A percentile compares a stretch with the other conserved stretches of the same genome.
Conservation (phyloP, 2,113 vertebrate genomes). For the Tragelaphus imberbis region DNA sequence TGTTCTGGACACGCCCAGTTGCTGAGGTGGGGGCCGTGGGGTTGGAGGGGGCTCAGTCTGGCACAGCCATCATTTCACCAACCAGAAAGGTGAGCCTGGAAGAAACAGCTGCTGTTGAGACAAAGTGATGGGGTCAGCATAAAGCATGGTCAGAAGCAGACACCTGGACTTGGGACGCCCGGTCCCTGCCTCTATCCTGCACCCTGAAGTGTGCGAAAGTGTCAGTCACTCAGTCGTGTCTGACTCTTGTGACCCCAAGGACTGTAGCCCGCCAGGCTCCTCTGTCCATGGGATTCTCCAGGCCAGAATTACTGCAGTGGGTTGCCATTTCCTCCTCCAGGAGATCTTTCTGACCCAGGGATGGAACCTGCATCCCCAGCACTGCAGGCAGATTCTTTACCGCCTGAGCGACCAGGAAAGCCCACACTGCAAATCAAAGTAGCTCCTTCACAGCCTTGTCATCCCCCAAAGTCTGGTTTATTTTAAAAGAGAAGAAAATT, state of each 20-base stretch:
- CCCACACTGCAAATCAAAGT: background rate
- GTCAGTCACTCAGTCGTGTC: background rate
- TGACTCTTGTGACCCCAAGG: background rate
- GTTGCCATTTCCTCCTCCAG: background rate
- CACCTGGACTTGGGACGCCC: background rate
- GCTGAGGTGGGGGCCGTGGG: background rate
- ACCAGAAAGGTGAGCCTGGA: background rate
- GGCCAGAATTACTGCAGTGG: background rate
- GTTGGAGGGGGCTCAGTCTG: background rate
- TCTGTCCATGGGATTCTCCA: background rate
- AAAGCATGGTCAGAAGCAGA: background rate
- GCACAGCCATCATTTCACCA: background rate
- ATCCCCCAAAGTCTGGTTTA: background rate
- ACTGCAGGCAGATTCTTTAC: background rate
- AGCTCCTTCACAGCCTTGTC: background rate
- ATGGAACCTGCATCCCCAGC: background rate
- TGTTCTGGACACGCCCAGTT: accelerated
- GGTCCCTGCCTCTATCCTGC: background rate
- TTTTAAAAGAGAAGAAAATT: background rate
- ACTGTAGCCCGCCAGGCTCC: background rate
- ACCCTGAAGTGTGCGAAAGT: background rate
- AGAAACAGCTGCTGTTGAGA: background rate
- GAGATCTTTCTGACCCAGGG: background rate
- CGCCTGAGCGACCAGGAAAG: background rate
- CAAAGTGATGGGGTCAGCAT: background rate